Evolutionary conservation across 1,140 invertebrate genomes (phyloP), one percentile per base, ranked within the genome.

Genomic region (Lanistes nyassanus): DNA sequence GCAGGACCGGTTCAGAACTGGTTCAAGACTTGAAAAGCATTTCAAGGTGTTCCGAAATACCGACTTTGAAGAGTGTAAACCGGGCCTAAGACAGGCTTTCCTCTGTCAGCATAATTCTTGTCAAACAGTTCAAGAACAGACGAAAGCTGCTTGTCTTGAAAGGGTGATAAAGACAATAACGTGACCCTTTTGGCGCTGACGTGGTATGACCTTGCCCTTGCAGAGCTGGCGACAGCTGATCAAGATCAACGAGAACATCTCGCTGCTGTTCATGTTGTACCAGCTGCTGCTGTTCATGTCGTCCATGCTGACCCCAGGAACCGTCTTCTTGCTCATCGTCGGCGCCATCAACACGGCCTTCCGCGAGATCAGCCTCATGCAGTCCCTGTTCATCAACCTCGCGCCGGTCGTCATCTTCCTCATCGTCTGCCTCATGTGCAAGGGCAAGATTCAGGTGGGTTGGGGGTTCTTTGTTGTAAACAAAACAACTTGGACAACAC

Each of bases 291-390:
- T 86, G 78, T 90, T 93, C 83, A 80, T 90, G 13, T 92, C 92
- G 7, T 92, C 92, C 5, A 88, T 93, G 62, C 82, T 93, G 5
- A 92, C 92, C 29, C 92, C 92, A 4, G 92, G 92, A 37, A 93
- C 92, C 11, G 93, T 93, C 75, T 93, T 93, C 76, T 88, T 93
- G 11, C 92, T 93, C 88, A 88, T 93, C 75, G 91, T 92, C 34
- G 92, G 93, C 39, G 91, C 92, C n/a, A 89, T 93, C 77, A 90
- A 89, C 66, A 91, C 90, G 21, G 93, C 93, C 76, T 84, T 87
- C 71, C 76, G 76, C 19, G 88, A 92, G 6, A 88, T 72, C 21
- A 89, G 90, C 68, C 88, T 89, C 82, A 83, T 87, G 36, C 88
- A 81, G 16, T 82, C 91, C 42, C 89, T 92, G 72, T 74, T 86